Percentiles rank a stretch among this genome's conserved stretches.
Evolutionary conservation across 2,113 vertebrate species (phyloP).

Genomic region (Pavo muticus): DNA sequence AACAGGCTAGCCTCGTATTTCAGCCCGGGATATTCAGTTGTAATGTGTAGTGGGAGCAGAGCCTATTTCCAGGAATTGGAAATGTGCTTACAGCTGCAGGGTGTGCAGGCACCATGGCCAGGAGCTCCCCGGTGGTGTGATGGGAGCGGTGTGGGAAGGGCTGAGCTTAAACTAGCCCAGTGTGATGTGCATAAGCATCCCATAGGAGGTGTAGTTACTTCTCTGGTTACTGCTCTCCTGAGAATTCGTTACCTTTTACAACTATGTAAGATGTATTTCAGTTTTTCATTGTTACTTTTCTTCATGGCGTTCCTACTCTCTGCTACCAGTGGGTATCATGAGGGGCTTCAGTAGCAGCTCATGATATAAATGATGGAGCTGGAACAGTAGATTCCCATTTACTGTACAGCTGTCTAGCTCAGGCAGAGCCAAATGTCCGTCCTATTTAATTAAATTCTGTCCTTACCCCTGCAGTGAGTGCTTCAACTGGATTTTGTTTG

Average conservation of each 20-base stretch:
- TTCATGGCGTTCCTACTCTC: neutral
- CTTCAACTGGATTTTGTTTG: conserved; percentile 17
- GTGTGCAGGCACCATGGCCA: too few relatives aligned
- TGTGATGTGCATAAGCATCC: neutral
- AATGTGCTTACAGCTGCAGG: accelerated
- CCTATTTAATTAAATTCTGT: neutral
- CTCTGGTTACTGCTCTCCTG: neutral
- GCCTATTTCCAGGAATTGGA: accelerated
- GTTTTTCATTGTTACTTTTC: neutral
- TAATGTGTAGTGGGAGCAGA: accelerated
- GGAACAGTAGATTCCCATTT: neutral
- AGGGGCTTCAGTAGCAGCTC: neutral
- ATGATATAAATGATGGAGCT: accelerated
- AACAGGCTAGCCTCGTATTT: accelerated
- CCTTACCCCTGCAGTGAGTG: neutral
- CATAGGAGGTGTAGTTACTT: neutral
- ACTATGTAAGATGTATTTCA: neutral
- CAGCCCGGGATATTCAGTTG: neutral
- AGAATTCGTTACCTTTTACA: neutral
- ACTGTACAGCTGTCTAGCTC: neutral
- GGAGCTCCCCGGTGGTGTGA: neutral
- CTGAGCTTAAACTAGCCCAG: neutral
- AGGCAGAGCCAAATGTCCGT: neutral
- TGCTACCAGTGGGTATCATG: neutral
- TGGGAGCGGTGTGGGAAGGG: neutral